phyloP scores from a whole-genome alignment of 1,140 invertebrate genomes.

The Nymphalis io region DNA sequence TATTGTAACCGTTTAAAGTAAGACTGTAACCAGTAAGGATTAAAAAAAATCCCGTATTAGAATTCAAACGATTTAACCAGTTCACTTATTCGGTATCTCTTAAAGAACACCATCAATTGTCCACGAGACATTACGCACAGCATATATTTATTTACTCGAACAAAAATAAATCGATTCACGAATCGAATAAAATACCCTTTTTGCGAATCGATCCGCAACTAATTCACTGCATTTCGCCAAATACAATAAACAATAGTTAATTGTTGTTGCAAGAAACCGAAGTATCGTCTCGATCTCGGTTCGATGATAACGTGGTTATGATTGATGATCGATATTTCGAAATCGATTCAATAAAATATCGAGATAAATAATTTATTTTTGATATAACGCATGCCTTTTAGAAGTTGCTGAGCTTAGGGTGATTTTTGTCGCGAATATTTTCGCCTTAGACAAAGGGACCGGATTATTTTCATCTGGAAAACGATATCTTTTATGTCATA shows the following conservation, averaged over 20 bases:
- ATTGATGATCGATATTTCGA: conserved; percentile 28
- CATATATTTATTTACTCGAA: conserved; percentile 44
- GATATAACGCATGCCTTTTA: conserved; percentile 2
- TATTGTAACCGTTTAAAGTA: no score
- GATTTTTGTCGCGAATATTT: conserved; percentile 27
- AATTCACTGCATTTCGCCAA: conserved; percentile 56
- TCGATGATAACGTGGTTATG: conserved; percentile 16
- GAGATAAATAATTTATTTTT: conserved; percentile 15
- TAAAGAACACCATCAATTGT: conserved; percentile 44
- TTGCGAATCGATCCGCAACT: conserved; percentile 45
- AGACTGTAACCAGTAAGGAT: no score
- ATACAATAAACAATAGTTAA: conserved; percentile 74
- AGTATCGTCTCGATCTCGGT: conserved; percentile 9
- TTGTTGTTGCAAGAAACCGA: conserved; percentile 49
- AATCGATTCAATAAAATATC: conserved; percentile 22
- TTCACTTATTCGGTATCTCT: background rate
- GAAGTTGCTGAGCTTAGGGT: background rate
- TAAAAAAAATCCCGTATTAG: background rate
- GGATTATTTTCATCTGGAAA: background rate
- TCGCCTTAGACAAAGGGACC: conserved; percentile 25
- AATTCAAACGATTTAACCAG: conserved; percentile 1
- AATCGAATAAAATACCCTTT: conserved; percentile 60
- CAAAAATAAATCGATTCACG: conserved; percentile 54
- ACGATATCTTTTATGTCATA: conserved; percentile 25
- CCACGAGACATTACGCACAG: conserved; percentile 25